Evolutionary conservation across 2,797 vertebrate species (phyloP).

Genomic region (Crypturellus tataupa): DNA sequence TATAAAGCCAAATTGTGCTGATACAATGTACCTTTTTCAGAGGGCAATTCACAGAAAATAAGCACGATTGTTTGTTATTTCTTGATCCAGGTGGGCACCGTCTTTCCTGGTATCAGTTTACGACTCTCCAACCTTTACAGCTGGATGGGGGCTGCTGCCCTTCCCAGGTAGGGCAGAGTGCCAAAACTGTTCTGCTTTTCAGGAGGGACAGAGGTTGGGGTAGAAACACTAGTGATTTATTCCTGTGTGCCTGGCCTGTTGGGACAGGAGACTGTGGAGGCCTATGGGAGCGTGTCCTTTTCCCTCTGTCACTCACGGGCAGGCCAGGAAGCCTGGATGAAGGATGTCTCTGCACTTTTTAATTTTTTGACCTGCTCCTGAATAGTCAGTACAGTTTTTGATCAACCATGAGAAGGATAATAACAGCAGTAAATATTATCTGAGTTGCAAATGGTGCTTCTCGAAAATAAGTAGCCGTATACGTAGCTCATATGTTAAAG

Average conservation of each 20-base stretch:
- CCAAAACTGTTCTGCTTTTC: background rate
- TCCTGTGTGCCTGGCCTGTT: background rate
- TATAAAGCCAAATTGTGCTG: background rate
- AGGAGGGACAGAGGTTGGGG: background rate
- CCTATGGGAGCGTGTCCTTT: background rate
- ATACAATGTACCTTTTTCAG: background rate
- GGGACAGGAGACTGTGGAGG: background rate
- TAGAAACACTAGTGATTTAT: background rate
- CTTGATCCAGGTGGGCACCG: background rate
- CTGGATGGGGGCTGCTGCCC: background rate
- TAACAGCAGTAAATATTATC: background rate
- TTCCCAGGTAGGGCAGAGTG: background rate
- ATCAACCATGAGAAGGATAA: accelerated
- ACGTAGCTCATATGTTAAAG: background rate
- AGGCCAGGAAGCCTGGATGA: background rate
- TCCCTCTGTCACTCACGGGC: background rate
- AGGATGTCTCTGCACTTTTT: background rate
- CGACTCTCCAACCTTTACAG: background rate
- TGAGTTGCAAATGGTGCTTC: background rate
- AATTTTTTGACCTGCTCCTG: background rate
- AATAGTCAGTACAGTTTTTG: background rate
- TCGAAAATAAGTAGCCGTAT: background rate
- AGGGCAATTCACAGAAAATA: background rate
- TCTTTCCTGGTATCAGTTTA: background rate
- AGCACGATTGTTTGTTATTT: background rate